Base-by-base conservation (phyloP, 2,888 invertebrate genomes). In the Eristalis tenax region DNA sequence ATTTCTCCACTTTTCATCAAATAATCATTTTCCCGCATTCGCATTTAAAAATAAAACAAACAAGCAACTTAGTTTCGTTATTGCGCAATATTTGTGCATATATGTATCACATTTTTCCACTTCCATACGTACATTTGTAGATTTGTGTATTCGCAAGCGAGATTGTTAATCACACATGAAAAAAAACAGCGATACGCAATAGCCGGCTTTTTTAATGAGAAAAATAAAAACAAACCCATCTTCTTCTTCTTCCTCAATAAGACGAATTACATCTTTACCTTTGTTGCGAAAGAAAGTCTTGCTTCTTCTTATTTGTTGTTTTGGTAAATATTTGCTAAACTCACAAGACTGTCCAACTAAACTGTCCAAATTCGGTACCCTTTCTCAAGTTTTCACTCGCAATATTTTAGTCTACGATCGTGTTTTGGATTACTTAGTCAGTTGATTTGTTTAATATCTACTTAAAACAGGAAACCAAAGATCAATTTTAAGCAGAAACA, bases 261-360 rank as follows among this genome's bases (percentile, higher is more conserved):
- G 32, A 78, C 59, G 64, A 66, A 50, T 23, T 26, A 59, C 40
- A 28, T 59, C 13, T 68, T 79, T 76, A 43, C 63, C 70, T 32
- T 18, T n/a, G 28, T 10, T 66, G 18, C 50, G 35, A 26, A 65
- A 38, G 50, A 35, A 43, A 35, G 15, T 57, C 22, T 61, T 43
- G 74, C 56, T 79, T 74, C 59, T 66, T 77, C 50, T 73, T 59
- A 69, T 69, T 83, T 78, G 10, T 74, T 83, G 78, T 70, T 84
- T 78, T 83, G 69, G 43, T 38, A 40, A 69, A 68, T 61, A 66
- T 2, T 38, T 26, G 28, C 23, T 43, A 23, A 43, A 56, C 22
- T 15, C n/a, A 43, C 50, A 50, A 18, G 18, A 8, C n/a, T 2
- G 50, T 8, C 18, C 50, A 8, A 18, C 6, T 18, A n/a, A 59